Evolutionary conservation across 2,888 invertebrate species (phyloP), one percentile per base, ranked within the genome.

Genomic region (Cylloceria caligata): DNA sequence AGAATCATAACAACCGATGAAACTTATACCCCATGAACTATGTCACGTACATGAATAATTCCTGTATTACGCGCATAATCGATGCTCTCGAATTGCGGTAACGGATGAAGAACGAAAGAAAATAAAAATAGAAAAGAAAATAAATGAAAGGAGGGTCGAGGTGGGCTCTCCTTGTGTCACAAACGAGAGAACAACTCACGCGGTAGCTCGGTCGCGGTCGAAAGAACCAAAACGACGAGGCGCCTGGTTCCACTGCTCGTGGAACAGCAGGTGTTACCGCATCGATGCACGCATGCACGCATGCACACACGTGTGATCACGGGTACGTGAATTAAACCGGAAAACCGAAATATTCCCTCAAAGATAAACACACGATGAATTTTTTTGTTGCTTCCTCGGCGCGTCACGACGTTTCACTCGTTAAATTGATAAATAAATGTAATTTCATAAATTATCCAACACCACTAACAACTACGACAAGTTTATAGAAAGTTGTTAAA

Each of bases 261-360:
- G 77, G 49, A 42, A 62, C 69, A 47, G 78, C 88, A 87, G 88
- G 88, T 88, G 87, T 87, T 86, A 84, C 82, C 82, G 78, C 80
- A 82, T 84, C 83, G 86, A 81, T 88, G 86, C 84, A 86, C 83
- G 83, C 81, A 75, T 78, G 72, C 75, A 72, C 81, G 47, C n/a
- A 79, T 79, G 78, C 76, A 80, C 69, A 81, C 83, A 84, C 83
- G 80, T 84, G 83, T 80, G 39, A 30, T 49, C 68, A 80, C 73
- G 49, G 62, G 34, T 76, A 62, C 81, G 69, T 79, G 79, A 81
- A 76, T 73, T 80, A 64, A 39, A 47, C 69, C 47, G 16, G 64
- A 79, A 79, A 27, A 39, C 68, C 57, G 27, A 80, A 80, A 73
- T 75, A 57, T 75, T 30, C 42, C 30, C 42, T 39, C 55, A 42